phyloP scores from a whole-genome alignment of 1,140 invertebrate species.

The Bombus picipes region DNA sequence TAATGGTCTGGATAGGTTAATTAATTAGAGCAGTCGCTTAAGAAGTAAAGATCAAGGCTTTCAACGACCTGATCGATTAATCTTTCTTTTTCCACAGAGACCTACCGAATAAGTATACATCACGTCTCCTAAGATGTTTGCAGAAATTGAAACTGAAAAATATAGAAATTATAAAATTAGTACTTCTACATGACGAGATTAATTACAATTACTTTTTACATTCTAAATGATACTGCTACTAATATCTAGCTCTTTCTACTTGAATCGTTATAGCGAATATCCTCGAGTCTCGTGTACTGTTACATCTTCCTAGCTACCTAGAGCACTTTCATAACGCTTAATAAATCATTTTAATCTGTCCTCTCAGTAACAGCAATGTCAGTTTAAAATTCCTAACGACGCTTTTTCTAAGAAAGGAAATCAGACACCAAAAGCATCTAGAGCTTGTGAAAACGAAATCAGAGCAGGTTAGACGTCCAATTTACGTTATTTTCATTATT shows the following conservation, averaged over 20 bases:
- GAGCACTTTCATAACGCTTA: background rate
- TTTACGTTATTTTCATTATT: background rate
- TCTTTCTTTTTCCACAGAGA: background rate
- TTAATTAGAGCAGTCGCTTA: slow-evolving; percentile 7
- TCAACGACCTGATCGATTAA: background rate
- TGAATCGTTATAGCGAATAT: background rate
- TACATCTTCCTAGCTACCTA: background rate
- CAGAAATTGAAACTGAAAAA: background rate
- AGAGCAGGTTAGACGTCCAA: too few species aligned
- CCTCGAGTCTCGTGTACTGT: background rate
- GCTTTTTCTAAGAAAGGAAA: background rate
- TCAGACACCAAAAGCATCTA: background rate
- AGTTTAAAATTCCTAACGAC: background rate
- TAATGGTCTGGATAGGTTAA: slow-evolving; percentile 31
- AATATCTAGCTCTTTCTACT: background rate
- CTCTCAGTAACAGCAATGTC: background rate
- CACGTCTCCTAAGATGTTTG: background rate
- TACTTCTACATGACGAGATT: background rate
- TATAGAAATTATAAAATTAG: background rate
- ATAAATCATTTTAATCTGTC: background rate
- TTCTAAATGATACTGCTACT: background rate
- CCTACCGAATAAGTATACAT: background rate
- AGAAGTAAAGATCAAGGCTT: background rate
- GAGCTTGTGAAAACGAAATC: background rate
- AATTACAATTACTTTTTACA: background rate